Evolutionary conservation across 2,797 vertebrate genomes (phyloP).

Genomic region (Streptopelia turtur): DNA sequence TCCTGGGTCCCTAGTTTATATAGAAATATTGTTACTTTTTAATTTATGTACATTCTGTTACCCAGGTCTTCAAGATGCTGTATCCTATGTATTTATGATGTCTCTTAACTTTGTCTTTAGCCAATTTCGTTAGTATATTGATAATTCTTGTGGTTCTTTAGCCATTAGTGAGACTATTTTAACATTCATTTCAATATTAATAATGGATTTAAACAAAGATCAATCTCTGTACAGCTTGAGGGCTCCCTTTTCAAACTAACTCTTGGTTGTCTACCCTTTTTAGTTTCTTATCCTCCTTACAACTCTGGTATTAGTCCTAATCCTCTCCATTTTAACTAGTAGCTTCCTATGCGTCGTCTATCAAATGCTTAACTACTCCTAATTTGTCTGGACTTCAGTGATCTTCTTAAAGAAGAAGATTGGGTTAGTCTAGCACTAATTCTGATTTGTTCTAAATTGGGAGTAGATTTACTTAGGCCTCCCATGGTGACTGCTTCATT

Average conservation of each 20-base stretch:
- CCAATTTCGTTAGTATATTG: neutral
- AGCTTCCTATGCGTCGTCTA: slow-evolving; percentile 42
- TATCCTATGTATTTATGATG: neutral
- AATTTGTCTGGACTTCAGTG: slow-evolving; percentile 56
- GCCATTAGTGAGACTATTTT: neutral
- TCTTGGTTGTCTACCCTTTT: slow-evolving; percentile 2
- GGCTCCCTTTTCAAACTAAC: neutral
- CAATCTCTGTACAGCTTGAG: neutral
- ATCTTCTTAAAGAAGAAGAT: slow-evolving; percentile 65
- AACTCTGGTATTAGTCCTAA: slow-evolving; percentile 34
- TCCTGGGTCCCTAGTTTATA: neutral
- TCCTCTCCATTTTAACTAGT: slow-evolving; percentile 48
- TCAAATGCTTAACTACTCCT: slow-evolving; percentile 30
- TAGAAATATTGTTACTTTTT: neutral
- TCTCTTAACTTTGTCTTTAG: neutral
- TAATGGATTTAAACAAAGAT: neutral
- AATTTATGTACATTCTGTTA: neutral
- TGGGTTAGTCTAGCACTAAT: slow-evolving; percentile 59
- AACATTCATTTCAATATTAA: neutral
- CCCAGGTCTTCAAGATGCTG: neutral
- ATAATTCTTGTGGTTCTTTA: neutral
- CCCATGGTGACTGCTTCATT: neutral
- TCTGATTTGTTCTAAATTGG: slow-evolving; percentile 54
- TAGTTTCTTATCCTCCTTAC: slow-evolving; percentile 37
- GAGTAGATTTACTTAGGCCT: slow-evolving; percentile 23